Percentiles rank a stretch among this genome's conserved stretches.
Evolutionary conservation across 2,113 vertebrate genomes (phyloP).

Genomic region (Meles meles): DNA sequence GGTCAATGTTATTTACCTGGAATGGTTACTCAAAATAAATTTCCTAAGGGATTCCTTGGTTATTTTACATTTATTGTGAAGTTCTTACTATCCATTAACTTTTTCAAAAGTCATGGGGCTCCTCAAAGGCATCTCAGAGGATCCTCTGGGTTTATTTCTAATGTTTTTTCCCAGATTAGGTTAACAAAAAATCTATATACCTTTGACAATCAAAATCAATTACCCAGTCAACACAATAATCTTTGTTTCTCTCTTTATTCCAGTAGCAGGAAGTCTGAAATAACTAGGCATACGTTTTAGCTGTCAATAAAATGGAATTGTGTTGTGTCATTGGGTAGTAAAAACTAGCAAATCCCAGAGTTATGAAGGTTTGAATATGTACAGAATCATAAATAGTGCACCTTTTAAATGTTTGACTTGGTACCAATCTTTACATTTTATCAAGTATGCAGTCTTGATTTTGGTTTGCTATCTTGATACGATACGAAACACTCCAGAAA

Average conservation of each 20-base stretch:
- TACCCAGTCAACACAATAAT: not conserved
- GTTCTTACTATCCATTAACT: not conserved
- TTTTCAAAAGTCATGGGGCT: not conserved
- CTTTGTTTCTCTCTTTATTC: not conserved
- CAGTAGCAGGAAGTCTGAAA: not conserved
- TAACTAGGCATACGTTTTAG: not conserved
- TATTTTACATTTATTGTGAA: not conserved
- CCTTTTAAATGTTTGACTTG: not conserved
- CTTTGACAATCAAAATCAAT: not conserved
- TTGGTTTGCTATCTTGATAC: not conserved
- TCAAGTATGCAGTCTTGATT: not conserved
- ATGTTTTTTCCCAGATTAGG: not conserved
- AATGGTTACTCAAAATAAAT: not conserved
- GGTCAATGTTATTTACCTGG: not conserved
- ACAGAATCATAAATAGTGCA: not conserved
- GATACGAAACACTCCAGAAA: not conserved
- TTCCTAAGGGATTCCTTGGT: not conserved
- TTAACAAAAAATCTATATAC: not conserved
- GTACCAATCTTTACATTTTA: not conserved
- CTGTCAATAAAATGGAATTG: not conserved
- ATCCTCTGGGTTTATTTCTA: not conserved
- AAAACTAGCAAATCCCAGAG: not conserved
- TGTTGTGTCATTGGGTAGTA: not conserved
- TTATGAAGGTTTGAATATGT: not conserved
- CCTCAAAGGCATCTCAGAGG: not conserved